Evolutionary conservation across 2,888 invertebrate genomes (phyloP).

Genomic region (Stenichneumon culpator): DNA sequence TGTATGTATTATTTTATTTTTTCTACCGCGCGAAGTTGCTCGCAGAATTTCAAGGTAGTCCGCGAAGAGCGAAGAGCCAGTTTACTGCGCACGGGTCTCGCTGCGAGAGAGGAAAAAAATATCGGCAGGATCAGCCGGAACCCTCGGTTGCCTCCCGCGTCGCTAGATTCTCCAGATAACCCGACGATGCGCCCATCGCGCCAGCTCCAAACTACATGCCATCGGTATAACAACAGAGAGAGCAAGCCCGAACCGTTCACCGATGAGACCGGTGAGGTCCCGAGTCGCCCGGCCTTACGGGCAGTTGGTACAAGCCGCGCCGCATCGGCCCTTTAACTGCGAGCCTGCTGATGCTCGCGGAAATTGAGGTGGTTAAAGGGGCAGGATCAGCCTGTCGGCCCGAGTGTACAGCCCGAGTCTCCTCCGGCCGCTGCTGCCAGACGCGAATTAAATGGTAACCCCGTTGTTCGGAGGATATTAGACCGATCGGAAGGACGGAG

Average conservation of each 20-base stretch:
- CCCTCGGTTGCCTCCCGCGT: conserved; percentile 74
- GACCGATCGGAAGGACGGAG: conserved; percentile 37
- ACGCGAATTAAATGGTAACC: conserved; percentile 67
- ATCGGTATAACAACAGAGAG: conserved; percentile 57
- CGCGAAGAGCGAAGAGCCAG: conserved; percentile 9
- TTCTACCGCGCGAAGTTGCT: background rate
- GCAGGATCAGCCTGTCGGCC: conserved; percentile 60
- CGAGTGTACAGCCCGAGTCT: conserved; percentile 2
- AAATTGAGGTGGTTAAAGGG: conserved; percentile 70
- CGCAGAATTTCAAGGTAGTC: conserved; percentile 50
- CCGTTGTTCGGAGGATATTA: conserved; percentile 60
- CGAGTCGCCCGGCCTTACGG: background rate
- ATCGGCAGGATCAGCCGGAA: conserved; percentile 40
- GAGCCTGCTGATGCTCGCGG: conserved; percentile 62
- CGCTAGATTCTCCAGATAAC: conserved; percentile 73
- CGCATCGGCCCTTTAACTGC: conserved; percentile 53
- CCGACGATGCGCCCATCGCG: conserved; percentile 53
- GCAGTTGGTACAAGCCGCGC: conserved; percentile 13
- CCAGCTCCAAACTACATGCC: conserved; percentile 58
- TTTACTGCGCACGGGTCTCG: background rate
- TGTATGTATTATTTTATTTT: background rate
- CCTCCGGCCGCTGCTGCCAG: conserved; percentile 32
- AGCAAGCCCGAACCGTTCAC: conserved; percentile 13
- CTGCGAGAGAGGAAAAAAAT: conserved; percentile 10
- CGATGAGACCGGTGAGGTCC: conserved; percentile 29